phyloP scores from a whole-genome alignment of 1,140 invertebrate species.

The Drosophila kepulauana region DNA sequence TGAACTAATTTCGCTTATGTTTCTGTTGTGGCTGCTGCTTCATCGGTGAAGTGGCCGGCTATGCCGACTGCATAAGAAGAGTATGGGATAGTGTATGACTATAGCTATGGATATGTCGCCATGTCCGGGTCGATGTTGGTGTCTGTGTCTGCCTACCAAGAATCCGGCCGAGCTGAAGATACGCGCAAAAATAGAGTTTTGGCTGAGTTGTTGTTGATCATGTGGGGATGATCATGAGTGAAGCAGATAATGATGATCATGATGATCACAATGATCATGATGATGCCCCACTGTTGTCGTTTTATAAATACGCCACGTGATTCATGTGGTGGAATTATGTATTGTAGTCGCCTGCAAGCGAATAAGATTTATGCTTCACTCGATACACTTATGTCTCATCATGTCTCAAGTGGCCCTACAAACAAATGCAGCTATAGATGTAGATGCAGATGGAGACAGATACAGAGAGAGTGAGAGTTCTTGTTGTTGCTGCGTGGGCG shows the following conservation, averaged over 20 bases:
- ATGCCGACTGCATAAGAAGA: conserved; percentile 5
- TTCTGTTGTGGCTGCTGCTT: conserved; percentile 34
- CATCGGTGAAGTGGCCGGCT: conserved; percentile 42
- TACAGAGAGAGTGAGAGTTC: background rate
- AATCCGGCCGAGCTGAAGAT: conserved; percentile 53
- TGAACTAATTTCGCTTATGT: conserved; percentile 76
- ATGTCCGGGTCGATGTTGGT: conserved; percentile 18
- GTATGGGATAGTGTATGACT: background rate
- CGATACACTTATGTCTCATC: conserved; percentile 36
- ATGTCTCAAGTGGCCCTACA: conserved; percentile 6
- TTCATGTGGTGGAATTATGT: conserved; percentile 73
- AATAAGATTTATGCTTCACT: conserved; percentile 50
- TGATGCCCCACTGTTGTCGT: conserved; percentile 55
- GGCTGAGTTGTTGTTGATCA: conserved; percentile 43
- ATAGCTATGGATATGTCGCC: background rate
- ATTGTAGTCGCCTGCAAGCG: conserved; percentile 37
- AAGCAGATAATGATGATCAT: conserved; percentile 33
- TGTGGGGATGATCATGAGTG: conserved; percentile 32
- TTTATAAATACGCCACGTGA: conserved; percentile 77
- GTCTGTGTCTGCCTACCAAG: background rate
- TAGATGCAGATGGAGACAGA: background rate
- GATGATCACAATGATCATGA: conserved; percentile 40
- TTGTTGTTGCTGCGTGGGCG: conserved; percentile 44
- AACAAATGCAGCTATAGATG: conserved; percentile 7
- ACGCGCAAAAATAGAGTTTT: conserved; percentile 77